A percentile compares a stretch with the other conserved stretches of the same genome.
Conservation (phyloP, 2,888 invertebrate genomes). For the Punctoribates punctum region DNA sequence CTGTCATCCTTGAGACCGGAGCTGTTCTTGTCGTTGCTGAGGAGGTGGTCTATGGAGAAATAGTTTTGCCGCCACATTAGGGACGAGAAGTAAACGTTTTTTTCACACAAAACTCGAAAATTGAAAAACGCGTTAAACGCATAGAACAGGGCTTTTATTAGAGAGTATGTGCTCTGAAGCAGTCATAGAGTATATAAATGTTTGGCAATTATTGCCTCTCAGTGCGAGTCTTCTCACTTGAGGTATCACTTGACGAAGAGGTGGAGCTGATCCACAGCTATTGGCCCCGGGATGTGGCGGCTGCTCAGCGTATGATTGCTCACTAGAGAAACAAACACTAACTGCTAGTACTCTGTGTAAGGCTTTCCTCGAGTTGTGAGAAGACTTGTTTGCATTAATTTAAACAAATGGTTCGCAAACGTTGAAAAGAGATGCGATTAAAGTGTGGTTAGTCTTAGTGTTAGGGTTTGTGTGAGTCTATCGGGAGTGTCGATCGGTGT, state of each 20-base stretch:
- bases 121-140: neutral
- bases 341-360: neutral
- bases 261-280: constrained; percentile 21
- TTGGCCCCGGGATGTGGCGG: neutral
- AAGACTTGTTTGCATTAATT: neutral
- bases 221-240: constrained; percentile 22
- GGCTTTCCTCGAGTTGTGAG: neutral
- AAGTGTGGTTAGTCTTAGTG: neutral
- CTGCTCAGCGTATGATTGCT: constrained; percentile 4
- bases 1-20: neutral
- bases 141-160: neutral
- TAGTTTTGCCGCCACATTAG: neutral
- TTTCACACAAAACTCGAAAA: neutral
- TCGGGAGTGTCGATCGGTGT: neutral
- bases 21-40: neutral
- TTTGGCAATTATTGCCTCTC: neutral
- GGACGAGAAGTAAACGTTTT: neutral
- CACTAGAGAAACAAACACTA: neutral
- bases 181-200: neutral
- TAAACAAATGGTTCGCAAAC: neutral
- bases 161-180: neutral
- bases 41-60: neutral
- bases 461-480: neutral
- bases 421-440: neutral
- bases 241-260: constrained; percentile 14